A percentile compares a stretch with the other conserved stretches of the same genome.
Evolutionary conservation across 2,888 invertebrate species (phyloP).

Genomic region (Cephus pulcher): DNA sequence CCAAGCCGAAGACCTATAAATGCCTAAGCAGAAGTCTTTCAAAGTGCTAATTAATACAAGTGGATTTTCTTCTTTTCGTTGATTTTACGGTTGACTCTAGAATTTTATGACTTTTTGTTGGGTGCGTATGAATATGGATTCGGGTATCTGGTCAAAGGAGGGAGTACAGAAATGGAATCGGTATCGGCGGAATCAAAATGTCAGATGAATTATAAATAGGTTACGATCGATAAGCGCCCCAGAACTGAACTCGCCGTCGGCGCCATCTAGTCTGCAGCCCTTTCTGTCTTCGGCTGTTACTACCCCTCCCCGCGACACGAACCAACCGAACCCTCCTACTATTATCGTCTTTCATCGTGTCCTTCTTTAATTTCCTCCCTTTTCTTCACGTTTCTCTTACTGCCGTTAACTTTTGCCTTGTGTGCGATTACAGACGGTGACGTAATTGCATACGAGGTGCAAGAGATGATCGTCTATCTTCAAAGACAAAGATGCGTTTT

Average conservation of each 20-base stretch:
- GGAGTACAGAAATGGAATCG: constrained; percentile 33
- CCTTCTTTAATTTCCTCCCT: neutral
- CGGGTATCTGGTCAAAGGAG: neutral
- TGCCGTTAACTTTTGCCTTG: no score
- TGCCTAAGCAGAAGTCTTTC: constrained; percentile 60
- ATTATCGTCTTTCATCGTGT: neutral
- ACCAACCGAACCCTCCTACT: no score
- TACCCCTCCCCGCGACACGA: constrained; percentile 10
- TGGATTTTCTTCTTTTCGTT: constrained; percentile 27
- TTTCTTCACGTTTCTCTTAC: neutral
- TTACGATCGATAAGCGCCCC: constrained; percentile 60
- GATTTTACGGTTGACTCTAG: neutral
- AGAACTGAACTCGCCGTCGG: constrained; percentile 43
- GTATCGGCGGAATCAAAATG: constrained; percentile 57
- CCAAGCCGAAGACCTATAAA: constrained; percentile 52
- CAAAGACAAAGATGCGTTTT: no score
- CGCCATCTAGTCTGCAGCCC: constrained; percentile 60
- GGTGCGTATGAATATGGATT: constrained; percentile 10
- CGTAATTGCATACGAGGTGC: no score
- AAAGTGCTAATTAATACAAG: constrained; percentile 53
- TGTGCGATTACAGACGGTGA: no score
- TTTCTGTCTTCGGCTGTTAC: constrained; percentile 45
- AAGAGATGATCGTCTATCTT: no score
- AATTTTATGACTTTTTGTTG: constrained; percentile 16
- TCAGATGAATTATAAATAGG: constrained; percentile 62